Conservation (phyloP, 2,888 invertebrate species). For the Oxytorus armatus region DNA sequence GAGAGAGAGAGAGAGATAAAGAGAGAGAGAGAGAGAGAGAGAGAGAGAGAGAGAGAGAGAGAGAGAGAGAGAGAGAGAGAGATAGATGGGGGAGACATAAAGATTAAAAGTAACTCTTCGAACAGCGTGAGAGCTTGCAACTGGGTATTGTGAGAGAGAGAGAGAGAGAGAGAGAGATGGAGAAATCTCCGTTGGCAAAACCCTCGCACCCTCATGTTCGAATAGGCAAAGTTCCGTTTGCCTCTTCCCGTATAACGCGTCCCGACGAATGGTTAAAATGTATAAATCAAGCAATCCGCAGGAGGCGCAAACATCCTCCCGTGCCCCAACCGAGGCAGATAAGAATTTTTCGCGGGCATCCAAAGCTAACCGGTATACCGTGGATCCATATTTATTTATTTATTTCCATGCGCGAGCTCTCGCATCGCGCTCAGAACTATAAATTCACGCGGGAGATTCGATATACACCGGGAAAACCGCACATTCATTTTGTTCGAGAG, state of each 20-base stretch:
- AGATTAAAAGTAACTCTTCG: conserved; percentile 64
- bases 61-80: conserved; percentile 23
- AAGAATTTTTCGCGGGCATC: conserved; percentile 63
- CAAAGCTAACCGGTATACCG: conserved; percentile 61
- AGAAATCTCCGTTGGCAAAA: conserved; percentile 44
- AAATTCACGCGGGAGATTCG: conserved; percentile 66
- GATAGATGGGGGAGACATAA: conserved; percentile 25
- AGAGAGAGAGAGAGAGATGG: conserved; percentile 8
- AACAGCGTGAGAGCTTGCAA: conserved; percentile 45
- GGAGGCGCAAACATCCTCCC: conserved; percentile 43
- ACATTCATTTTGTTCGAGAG: conserved; percentile 58
- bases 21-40: conserved; percentile 23
- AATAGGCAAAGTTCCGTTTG: conserved; percentile 51
- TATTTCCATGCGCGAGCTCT: conserved; percentile 74
- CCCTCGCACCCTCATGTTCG: conserved; percentile 33
- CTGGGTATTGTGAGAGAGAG: conserved; percentile 1
- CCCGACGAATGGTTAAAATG: conserved; percentile 49
- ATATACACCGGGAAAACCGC: conserved; percentile 63
- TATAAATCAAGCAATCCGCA: conserved; percentile 60
- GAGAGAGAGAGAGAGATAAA: conserved; percentile 1
- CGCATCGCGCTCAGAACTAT: conserved; percentile 41
- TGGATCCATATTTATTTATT: conserved; percentile 75
- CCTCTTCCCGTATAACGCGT: conserved; percentile 19
- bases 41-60: conserved; percentile 12
- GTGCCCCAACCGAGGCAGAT: conserved; percentile 44